Percentiles rank a stretch among this genome's conserved stretches.
These are phyloP conservation scores for Poecile montanus DNA, from an alignment of 2,797 vertebrate species.

Conservation along the genomic window DNA sequence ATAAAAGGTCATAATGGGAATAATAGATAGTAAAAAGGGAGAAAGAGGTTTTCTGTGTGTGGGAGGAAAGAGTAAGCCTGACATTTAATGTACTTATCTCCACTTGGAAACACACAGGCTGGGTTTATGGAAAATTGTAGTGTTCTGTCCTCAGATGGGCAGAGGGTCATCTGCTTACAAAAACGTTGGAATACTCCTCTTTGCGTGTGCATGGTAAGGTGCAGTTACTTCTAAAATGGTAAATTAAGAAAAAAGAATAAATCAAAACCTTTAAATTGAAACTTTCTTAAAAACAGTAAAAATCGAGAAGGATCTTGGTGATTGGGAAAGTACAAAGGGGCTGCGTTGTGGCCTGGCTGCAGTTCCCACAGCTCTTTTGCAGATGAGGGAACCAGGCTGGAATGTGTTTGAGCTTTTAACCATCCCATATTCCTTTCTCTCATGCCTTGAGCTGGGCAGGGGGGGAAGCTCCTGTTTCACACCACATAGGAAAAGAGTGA, in stretches of 20 bases:
- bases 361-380: not conserved
- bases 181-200: not conserved
- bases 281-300: not conserved
- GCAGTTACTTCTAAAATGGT: not conserved
- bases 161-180: not conserved
- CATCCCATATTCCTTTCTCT: not conserved
- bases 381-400: not conserved
- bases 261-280: not conserved
- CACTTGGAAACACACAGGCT: not conserved
- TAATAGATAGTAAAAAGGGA: slow-evolving; percentile 54
- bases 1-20: slow-evolving; percentile 66
- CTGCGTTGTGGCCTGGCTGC: not conserved
- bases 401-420: not conserved
- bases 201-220: not conserved
- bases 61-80: slow-evolving; percentile 24
- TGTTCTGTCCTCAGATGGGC: not conserved
- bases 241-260: not conserved
- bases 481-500: not conserved
- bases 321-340: not conserved
- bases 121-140: not conserved
- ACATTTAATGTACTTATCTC: not conserved
- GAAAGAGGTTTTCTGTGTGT: not conserved
- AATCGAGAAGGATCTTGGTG: not conserved
- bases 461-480: not conserved
- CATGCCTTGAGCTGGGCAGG: not conserved